These are phyloP conservation scores for Lasioglossum pauxillum DNA, from an alignment of 2,888 invertebrate genomes.

Conservation along the genomic window DNA sequence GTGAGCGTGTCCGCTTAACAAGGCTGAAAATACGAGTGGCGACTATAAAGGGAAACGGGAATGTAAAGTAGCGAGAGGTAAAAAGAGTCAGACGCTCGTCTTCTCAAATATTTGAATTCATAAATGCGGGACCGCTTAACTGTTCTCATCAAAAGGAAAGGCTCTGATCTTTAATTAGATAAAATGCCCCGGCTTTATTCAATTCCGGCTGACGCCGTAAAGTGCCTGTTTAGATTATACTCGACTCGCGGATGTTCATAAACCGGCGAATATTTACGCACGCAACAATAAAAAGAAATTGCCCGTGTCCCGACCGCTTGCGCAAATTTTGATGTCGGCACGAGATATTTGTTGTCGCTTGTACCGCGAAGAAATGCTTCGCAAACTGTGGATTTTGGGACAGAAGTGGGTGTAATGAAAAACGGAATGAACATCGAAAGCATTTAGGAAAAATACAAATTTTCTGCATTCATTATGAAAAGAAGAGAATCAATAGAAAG, in stretches of 20 bases:
- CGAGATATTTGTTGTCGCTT: not conserved
- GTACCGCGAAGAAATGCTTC: not conserved
- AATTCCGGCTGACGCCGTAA: not conserved
- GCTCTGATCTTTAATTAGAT: not conserved
- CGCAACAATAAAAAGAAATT: not conserved
- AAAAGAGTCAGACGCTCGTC: slow-evolving; percentile 30
- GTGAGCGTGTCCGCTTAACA: slow-evolving; percentile 70
- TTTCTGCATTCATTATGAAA: not conserved
- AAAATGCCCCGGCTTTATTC: not conserved
- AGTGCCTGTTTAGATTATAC: not conserved
- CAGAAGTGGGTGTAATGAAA: too few relatives aligned
- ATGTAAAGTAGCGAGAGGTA: slow-evolving; percentile 40
- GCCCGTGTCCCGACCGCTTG: not conserved
- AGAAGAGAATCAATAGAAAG: not conserved
- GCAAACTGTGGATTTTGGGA: not conserved
- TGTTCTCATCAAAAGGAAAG: slow-evolving; percentile 11
- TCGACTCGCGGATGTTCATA: not conserved
- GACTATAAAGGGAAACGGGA: slow-evolving; percentile 52
- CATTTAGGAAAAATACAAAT: not conserved
- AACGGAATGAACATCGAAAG: not conserved
- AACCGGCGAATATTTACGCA: not conserved
- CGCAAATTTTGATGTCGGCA: not conserved
- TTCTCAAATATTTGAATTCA: slow-evolving; percentile 73
- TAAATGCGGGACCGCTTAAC: slow-evolving; percentile 46
- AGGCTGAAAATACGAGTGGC: slow-evolving; percentile 52